These are phyloP conservation scores for Theodoxus fluviatilis DNA, from an alignment of 2,888 invertebrate genomes.

Conservation along the genomic window DNA sequence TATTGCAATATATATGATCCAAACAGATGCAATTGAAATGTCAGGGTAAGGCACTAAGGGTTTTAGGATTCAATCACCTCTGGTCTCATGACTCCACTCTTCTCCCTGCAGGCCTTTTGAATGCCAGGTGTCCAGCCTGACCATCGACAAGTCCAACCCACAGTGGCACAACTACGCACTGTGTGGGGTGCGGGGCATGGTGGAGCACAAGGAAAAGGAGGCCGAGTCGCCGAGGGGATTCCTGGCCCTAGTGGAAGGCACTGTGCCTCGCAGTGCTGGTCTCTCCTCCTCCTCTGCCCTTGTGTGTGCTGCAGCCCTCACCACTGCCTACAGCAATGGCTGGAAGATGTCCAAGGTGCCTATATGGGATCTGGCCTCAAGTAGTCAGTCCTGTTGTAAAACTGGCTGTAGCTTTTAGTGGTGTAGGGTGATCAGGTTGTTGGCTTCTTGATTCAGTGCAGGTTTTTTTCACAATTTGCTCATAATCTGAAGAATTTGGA, in stretches of 20 bases:
- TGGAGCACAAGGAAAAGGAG: conserved; percentile 69
- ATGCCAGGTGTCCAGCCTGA: conserved; percentile 41
- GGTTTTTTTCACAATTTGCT: too few relatives aligned
- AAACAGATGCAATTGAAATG: too few relatives aligned
- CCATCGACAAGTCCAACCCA: conserved; percentile 65
- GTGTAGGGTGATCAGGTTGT: too few relatives aligned
- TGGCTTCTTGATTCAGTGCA: too few relatives aligned
- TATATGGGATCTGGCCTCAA: too few relatives aligned
- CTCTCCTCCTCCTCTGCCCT: conserved; percentile 97
- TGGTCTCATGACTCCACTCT: not conserved
- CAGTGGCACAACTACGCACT: conserved; percentile 93
- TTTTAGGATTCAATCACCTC: too few relatives aligned
- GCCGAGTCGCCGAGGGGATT: conserved; percentile 69
- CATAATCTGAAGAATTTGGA: too few relatives aligned
- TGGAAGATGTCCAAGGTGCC: conserved; percentile 55
- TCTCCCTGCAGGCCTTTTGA: conserved; percentile 45
- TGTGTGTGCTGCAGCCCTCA: conserved; percentile 89
- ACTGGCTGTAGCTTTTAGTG: too few relatives aligned
- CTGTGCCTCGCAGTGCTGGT: conserved; percentile 90
- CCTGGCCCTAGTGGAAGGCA: conserved; percentile 80
- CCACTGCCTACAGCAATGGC: conserved; percentile 74
- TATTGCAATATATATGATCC: too few relatives aligned
- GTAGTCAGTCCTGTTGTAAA: too few relatives aligned
- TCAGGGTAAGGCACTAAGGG: too few relatives aligned
- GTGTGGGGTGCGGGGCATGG: conserved; percentile 88